Conservation (phyloP, 2,113 vertebrate genomes). For the Illadopsis cleaveri region DNA sequence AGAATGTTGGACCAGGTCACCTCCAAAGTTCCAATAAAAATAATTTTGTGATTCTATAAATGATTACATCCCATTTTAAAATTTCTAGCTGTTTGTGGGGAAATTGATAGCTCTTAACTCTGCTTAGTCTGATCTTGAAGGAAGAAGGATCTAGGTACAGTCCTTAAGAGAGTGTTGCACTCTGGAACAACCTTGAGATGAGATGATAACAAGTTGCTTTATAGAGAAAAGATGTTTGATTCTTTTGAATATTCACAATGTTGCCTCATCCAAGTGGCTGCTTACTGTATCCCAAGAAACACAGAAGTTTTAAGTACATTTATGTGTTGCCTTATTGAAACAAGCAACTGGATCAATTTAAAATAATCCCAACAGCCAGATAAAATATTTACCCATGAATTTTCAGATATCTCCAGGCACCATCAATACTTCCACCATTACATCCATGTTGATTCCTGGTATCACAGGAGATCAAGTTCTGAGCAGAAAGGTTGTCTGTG, state of each 20-base stretch:
- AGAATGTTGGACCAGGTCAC: not conserved
- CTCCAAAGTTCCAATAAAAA: not conserved
- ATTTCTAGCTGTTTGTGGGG: not conserved
- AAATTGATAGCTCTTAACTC: not conserved
- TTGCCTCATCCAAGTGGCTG: not conserved
- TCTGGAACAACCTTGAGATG: not conserved
- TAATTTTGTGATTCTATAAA: not conserved
- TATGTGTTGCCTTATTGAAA: not conserved
- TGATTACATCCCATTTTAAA: not conserved
- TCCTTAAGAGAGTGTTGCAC: not conserved
- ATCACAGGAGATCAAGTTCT: slow-evolving; percentile 80
- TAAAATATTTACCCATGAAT: slow-evolving; percentile 77
- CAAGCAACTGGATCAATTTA: not conserved
- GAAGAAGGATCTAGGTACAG: not conserved
- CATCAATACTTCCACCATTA: slow-evolving; percentile 73
- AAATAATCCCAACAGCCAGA: not conserved
- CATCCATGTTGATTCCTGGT: slow-evolving; percentile 71
- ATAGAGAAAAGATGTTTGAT: not conserved
- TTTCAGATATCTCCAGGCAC: slow-evolving; percentile 79
- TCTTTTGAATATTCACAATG: not conserved
- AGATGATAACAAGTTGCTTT: not conserved
- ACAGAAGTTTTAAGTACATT: not conserved
- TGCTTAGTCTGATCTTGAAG: not conserved
- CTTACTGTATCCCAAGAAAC: not conserved
- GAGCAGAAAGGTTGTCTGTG: slow-evolving; percentile 76